A percentile compares a stretch with the other conserved stretches of the same genome.
Evolutionary conservation across 2,113 vertebrate species (phyloP).

Genomic region (Mixornis gularis): DNA sequence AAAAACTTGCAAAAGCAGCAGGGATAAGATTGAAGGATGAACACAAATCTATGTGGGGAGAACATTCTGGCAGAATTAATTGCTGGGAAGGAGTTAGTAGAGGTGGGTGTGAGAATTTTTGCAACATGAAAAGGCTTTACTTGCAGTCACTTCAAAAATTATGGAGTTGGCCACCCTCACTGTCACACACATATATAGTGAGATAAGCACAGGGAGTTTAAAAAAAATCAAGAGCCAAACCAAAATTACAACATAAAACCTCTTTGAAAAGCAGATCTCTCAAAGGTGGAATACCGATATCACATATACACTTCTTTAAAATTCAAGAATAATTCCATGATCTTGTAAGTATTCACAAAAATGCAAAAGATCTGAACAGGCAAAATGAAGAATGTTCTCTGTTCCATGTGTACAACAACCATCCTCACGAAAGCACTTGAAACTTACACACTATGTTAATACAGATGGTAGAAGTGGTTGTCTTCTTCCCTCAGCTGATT

Average conservation of each 20-base stretch:
- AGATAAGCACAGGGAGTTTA: background rate
- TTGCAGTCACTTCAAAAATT: slow-evolving; percentile 45
- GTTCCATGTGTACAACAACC: background rate
- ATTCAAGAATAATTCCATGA: background rate
- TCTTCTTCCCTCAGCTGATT: background rate
- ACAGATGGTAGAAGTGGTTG: background rate
- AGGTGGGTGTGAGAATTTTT: slow-evolving; percentile 63
- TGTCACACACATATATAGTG: background rate
- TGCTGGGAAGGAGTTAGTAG: slow-evolving; percentile 49
- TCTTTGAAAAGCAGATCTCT: background rate
- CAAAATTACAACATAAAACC: background rate
- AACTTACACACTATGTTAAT: background rate
- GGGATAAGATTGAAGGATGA: slow-evolving; percentile 45
- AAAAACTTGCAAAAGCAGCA: slow-evolving; percentile 13
- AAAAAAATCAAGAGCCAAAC: background rate
- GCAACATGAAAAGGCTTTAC: slow-evolving; percentile 54
- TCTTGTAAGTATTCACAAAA: background rate
- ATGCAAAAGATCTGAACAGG: background rate
- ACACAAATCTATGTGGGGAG: slow-evolving; percentile 35
- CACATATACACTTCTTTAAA: background rate
- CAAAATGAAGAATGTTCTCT: background rate
- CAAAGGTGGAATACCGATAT: background rate
- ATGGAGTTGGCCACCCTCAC: slow-evolving; percentile 50
- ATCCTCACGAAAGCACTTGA: background rate
- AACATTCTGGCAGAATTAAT: slow-evolving; percentile 65